These are phyloP conservation scores for Cydia pomonella DNA, from an alignment of 1,140 invertebrate genomes.

Conservation along the genomic window DNA sequence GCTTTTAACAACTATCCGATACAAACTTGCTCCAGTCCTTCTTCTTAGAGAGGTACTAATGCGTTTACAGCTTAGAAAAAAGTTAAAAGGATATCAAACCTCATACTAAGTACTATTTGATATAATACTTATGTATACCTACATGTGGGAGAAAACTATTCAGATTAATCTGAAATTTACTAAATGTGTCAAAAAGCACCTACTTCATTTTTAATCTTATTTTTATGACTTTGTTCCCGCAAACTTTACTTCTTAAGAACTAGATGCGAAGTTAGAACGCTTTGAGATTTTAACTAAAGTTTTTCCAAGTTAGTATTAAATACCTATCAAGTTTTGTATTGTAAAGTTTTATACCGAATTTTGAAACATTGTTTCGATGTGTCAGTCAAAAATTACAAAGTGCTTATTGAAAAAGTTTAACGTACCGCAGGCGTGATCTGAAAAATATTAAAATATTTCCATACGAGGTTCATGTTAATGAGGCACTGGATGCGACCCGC, in stretches of 20 bases:
- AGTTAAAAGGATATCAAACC: slow-evolving; percentile 14
- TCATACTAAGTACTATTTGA: background rate
- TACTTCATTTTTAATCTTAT: background rate
- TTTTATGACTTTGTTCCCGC: background rate
- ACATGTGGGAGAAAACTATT: background rate
- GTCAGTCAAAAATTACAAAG: slow-evolving; percentile 21
- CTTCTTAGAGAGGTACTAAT: slow-evolving; percentile 30
- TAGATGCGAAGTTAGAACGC: background rate
- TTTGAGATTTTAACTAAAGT: slow-evolving; percentile 8
- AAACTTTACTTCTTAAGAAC: slow-evolving; percentile 7
- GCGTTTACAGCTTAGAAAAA: slow-evolving; percentile 16
- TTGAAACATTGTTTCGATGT: slow-evolving; percentile 11
- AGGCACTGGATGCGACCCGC: background rate
- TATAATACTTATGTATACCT: background rate
- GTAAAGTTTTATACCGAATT: background rate
- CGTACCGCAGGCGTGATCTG: background rate
- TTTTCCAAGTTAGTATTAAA: background rate
- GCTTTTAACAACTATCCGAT: slow-evolving; percentile 31
- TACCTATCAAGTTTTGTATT: slow-evolving; percentile 13
- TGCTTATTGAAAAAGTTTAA: slow-evolving; percentile 7
- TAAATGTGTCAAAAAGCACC: background rate
- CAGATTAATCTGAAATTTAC: background rate
- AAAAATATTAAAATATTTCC: background rate
- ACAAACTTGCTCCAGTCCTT: slow-evolving; percentile 14
- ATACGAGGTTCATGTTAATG: background rate